Evolutionary conservation across 2,113 vertebrate species (phyloP), one percentile per base, ranked within the genome.

Genomic region (Camelus dromedarius): DNA sequence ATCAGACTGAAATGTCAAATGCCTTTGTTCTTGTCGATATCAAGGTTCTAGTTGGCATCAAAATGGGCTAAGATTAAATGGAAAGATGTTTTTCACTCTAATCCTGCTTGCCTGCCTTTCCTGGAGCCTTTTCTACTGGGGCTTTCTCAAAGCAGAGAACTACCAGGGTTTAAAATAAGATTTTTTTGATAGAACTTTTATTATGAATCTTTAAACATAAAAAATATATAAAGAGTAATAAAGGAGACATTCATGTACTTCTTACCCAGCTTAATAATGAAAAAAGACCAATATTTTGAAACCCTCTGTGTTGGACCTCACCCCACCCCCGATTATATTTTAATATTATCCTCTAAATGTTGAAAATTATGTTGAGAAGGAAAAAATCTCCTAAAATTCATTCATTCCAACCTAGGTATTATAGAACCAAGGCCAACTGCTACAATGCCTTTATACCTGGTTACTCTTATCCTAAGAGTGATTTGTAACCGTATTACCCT

Each of bases 21-120:
- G 13, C 15, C 35, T 89, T 90, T 95, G 86, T 93, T 97, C 82
- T 96, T 83, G 5, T 96, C 50, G 94, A 0, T 96, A 79, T 79
- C 30, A 60, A 85, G 81, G 62, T 91, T 92, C 85, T 93, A 93
- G 73, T 79, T 97, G 64, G 46, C 52, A 91, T 93, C 52, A 86
- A 79, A 96, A 93, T 86, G 79, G 42, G 96, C 1, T 96, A 97
- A 89, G 77, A 72, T 89, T 93, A 93, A 93, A 89, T 95, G 75
- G 76, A 95, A 67, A 93, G 42, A 89, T 75, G 8, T 73, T 94
- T 94, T 82, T 90, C 67, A 80, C 46, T 96, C 3, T 96, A 81
- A 91, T 86, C 73, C 50, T 97, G 42, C 81, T 95, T 91, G 54
- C 58, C 81, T 93, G 12, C 67, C 13, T 95, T 96, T 95, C 84